Evolutionary conservation across 2,888 invertebrate genomes (phyloP), one percentile per base, ranked within the genome.

Genomic region (Aspidiotus destructor): DNA sequence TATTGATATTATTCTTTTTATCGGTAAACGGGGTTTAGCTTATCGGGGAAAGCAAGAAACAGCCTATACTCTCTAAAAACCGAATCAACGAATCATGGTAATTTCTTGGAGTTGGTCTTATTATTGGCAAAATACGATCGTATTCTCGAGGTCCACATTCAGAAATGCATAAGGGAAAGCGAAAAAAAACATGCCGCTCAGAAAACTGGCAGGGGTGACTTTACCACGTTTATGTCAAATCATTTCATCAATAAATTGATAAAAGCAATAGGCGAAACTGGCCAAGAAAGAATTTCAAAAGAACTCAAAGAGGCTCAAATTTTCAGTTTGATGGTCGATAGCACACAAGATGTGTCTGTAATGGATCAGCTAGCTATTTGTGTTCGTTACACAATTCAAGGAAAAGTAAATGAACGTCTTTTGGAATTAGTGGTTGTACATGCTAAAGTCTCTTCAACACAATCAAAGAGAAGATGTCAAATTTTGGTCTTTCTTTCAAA

Each of bases 331-430:
- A 65, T 70, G 65, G 28, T 70, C 41, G 69, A 70, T 60, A 69
- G 61, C 57, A 70, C 69, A 13, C 70, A 69, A 65, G 69, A 70
- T 57, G 61, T 70, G 8, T 48, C 68, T 17, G 68, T 70, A 15
- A 70, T 70, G 70, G 68, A 70, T 52, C 63, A 70, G 63, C 58
- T 69, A 52, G 70, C 68, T 40, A 65, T 71, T 55, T 71, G 70
- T 40, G 68, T 71, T 11, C 53, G 70, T 11, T 70, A 71, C 40
- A 62, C 68, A 41, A 58, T 40, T 40, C 41, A 70, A 53, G 68
- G 63, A 55, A 67, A 48, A n/a, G 52, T 60, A 62, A 53, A 41
- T 63, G 69, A 71, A 68, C 58, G 71, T 40, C 40, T 71, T 41
- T 54, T 70, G 17, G 42, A 67, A n/a, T n/a, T 71, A 52, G 54